Percentiles rank a stretch among this genome's conserved stretches.
Conservation (phyloP, 1,140 invertebrate species). For the Drosophila mayri region DNA sequence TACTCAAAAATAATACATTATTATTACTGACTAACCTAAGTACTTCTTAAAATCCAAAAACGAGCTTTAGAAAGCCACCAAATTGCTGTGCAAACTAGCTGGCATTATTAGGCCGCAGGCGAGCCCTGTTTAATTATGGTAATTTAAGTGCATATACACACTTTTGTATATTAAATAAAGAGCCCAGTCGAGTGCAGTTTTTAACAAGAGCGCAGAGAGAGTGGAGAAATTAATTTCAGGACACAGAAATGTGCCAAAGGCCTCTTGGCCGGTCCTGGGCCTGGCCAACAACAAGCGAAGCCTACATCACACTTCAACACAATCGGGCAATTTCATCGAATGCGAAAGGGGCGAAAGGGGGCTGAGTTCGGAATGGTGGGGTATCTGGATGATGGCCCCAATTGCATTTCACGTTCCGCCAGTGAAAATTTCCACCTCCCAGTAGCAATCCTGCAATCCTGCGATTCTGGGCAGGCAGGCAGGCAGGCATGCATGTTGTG, state of each 20-base stretch:
- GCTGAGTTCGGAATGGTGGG: not conserved
- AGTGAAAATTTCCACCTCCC: conserved; percentile 60
- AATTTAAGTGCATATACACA: conserved; percentile 35
- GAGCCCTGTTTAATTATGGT: conserved; percentile 45
- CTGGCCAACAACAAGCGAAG: conserved; percentile 78
- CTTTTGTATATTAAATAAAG: conserved; percentile 25
- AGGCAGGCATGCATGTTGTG: conserved; percentile 76
- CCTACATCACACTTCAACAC: conserved; percentile 84
- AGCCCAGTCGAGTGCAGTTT: conserved; percentile 38
- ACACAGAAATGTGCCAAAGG: conserved; percentile 74
- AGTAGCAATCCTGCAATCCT: not conserved
- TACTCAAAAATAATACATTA: not conserved
- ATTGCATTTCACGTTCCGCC: conserved; percentile 75
- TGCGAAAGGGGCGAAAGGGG: conserved; percentile 25
- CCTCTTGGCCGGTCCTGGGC: conserved; percentile 34
- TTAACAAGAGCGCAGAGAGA: conserved; percentile 53
- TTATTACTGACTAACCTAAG: conserved; percentile 19
- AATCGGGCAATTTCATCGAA: conserved; percentile 82
- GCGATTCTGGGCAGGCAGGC: conserved; percentile 65
- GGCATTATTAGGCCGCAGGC: conserved; percentile 8
- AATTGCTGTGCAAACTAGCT: conserved; percentile 9
- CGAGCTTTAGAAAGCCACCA: conserved; percentile 31
- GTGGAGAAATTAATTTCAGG: conserved; percentile 74
- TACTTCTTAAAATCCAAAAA: conserved; percentile 26
- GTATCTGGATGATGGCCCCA: conserved; percentile 42